Conservation (phyloP, 2,888 invertebrate genomes). For the Archips xylosteana region DNA sequence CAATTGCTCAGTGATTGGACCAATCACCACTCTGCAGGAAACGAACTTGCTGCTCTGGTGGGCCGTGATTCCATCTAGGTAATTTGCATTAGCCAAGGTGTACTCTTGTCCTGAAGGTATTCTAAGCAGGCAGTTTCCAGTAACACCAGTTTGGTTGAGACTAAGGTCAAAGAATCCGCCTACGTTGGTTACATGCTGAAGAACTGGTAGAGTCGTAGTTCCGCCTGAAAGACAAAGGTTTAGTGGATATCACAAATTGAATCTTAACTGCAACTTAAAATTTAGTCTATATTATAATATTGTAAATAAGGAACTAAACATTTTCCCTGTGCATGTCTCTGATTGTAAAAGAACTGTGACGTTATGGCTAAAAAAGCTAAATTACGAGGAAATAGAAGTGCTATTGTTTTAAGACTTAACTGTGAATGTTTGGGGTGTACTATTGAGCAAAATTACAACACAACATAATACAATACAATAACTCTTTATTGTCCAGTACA, state of each 20-base stretch:
- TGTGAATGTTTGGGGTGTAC: no score
- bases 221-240: conserved; percentile 23
- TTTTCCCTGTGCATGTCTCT: no score
- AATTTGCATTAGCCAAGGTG: conserved; percentile 8
- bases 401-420: no score
- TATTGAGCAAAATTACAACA: no score
- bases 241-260: background rate
- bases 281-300: no score
- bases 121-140: conserved; percentile 34
- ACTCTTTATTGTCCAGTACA: no score
- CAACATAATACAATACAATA: no score
- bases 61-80: conserved; percentile 22
- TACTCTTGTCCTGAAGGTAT: conserved; percentile 34
- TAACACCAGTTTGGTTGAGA: conserved; percentile 36
- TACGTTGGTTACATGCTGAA: conserved; percentile 28
- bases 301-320: no score
- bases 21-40: conserved; percentile 32
- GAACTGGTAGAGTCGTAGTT: conserved; percentile 26
- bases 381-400: no score
- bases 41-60: conserved; percentile 30
- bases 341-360: no score
- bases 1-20: conserved; percentile 32
- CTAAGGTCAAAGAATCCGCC: conserved; percentile 35
- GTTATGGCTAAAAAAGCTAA: no score
- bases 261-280: no score